phyloP scores from a whole-genome alignment of 2,888 invertebrate species.

The Mactromeris polynyma region DNA sequence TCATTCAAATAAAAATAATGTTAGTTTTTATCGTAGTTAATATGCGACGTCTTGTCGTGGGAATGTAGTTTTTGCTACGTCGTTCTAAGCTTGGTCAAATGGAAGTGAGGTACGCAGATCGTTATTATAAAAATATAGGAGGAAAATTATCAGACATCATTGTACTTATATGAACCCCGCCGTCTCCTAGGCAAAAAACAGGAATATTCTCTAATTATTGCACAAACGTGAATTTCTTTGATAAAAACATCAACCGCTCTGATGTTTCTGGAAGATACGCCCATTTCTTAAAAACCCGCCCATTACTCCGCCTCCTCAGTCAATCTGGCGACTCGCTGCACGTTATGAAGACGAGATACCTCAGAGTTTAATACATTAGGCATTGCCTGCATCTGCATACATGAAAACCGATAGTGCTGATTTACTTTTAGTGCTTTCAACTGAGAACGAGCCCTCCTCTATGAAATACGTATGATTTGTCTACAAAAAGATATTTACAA shows the following conservation, averaged over 20 bases:
- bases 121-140: neutral
- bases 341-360: neutral
- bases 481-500: too few relatives aligned
- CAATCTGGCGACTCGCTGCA: slow-evolving; percentile 36
- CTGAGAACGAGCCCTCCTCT: neutral
- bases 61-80: neutral
- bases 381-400: neutral
- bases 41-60: neutral
- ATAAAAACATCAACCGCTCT: slow-evolving; percentile 31
- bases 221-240: slow-evolving; percentile 34
- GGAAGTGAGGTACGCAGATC: neutral
- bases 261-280: slow-evolving; percentile 12
- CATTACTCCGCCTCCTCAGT: slow-evolving; percentile 25
- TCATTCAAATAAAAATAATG: neutral
- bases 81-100: neutral
- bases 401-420: slow-evolving; percentile 19
- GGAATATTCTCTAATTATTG: slow-evolving; percentile 21
- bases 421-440: slow-evolving; percentile 3
- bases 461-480: too few relatives aligned
- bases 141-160: neutral
- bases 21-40: neutral
- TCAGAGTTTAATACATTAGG: neutral
- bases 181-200: neutral
- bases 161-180: slow-evolving; percentile 21
- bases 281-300: slow-evolving; percentile 29